These are phyloP conservation scores for Keiferia lycopersicella DNA, from an alignment of 2,888 invertebrate genomes.

Conservation along the genomic window DNA sequence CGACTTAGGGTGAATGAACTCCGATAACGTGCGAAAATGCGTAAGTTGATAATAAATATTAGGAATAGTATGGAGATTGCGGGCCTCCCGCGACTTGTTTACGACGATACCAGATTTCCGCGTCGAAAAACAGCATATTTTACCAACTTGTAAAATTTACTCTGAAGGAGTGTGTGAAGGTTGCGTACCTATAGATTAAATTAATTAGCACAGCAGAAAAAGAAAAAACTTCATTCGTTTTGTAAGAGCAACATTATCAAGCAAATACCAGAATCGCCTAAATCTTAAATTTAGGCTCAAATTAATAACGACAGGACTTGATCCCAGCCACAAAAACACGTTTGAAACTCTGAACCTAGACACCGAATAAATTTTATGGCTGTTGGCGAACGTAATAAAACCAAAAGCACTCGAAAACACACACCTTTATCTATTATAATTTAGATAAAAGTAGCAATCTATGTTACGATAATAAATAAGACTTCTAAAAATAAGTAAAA, in stretches of 20 bases:
- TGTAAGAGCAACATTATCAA: not conserved
- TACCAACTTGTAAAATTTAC: not conserved
- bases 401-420: not conserved
- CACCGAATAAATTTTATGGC: not conserved
- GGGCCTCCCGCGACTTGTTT: constrained; percentile 24
- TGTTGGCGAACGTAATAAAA: not conserved
- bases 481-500: too few species aligned
- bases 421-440: too few species aligned
- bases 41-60: constrained; percentile 76
- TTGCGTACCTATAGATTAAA: not conserved
- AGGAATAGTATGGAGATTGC: constrained; percentile 60
- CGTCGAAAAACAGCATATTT: not conserved
- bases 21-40: constrained; percentile 71
- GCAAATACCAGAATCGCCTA: not conserved
- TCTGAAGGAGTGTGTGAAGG: too few species aligned
- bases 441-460: too few species aligned
- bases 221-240: too few species aligned
- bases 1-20: constrained; percentile 57
- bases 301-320: not conserved
- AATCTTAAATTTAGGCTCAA: not conserved
- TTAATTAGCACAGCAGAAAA: not conserved
- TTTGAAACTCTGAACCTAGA: not conserved
- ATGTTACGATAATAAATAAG: too few species aligned
- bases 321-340: not conserved
- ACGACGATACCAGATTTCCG: constrained; percentile 19